Conservation (phyloP, 2,113 vertebrate species). For the Cettia cetti region DNA sequence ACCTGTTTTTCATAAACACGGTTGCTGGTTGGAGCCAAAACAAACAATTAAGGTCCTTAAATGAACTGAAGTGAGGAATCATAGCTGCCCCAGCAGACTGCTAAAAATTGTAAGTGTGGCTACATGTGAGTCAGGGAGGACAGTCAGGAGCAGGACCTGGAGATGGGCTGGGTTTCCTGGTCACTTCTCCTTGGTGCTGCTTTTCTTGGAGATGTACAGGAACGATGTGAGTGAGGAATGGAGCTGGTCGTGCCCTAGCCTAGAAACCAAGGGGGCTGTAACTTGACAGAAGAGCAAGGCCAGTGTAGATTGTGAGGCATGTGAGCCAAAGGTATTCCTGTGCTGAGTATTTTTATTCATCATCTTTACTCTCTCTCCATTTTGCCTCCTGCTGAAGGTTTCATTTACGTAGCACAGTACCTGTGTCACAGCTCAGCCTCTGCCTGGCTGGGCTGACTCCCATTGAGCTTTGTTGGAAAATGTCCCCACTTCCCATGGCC, state of each 20-base stretch:
- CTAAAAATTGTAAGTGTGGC: not conserved
- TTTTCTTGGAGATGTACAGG: not conserved
- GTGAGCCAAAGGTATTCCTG: not conserved
- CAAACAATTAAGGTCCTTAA: conserved; percentile 69
- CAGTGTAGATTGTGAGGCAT: accelerated
- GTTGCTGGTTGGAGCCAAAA: conserved; percentile 68
- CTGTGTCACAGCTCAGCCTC: not conserved
- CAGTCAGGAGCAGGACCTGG: not conserved
- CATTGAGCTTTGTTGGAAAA: not conserved
- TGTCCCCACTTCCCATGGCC: not conserved
- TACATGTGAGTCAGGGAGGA: not conserved
- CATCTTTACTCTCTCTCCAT: not conserved
- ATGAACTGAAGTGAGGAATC: conserved; percentile 67
- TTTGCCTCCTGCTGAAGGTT: not conserved
- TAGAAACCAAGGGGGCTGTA: not conserved
- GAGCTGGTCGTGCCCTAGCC: not conserved
- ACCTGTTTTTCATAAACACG: conserved; percentile 81
- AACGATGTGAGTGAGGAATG: not conserved
- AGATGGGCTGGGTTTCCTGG: not conserved
- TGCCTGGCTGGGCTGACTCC: not conserved
- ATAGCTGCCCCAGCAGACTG: conserved; percentile 5
- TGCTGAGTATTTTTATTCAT: not conserved
- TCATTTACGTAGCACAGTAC: accelerated
- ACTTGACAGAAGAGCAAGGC: not conserved
- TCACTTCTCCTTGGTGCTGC: not conserved